Evolutionary conservation across 1,140 invertebrate genomes (phyloP).

Genomic region (Saccostrea cuccullata): DNA sequence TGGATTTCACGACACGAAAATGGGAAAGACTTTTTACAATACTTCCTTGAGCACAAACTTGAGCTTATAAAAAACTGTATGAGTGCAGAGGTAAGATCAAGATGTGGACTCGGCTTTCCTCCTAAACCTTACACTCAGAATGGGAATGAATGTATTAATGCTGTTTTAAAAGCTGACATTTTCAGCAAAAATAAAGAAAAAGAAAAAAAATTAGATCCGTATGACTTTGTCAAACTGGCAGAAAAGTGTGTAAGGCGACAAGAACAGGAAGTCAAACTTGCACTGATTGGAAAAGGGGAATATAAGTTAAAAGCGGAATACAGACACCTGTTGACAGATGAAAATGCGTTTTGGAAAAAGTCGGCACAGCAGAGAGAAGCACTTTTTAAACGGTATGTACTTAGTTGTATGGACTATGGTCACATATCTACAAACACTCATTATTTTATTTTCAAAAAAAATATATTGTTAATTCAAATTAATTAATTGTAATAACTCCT

Average conservation of each 20-base stretch:
- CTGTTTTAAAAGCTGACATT: conserved; percentile 26
- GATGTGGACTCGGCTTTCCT: conserved; percentile 39
- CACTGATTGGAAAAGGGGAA: conserved; percentile 37
- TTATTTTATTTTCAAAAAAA: background rate
- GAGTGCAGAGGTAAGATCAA: conserved; percentile 5
- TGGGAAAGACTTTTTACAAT: conserved; percentile 35
- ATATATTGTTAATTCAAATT: background rate
- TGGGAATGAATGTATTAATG: conserved; percentile 45
- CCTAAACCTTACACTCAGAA: conserved; percentile 39
- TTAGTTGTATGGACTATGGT: too few species aligned
- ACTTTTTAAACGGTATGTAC: conserved; percentile 9
- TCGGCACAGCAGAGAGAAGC: conserved; percentile 15
- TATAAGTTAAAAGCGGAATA: conserved; percentile 36
- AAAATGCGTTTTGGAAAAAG: conserved; percentile 35
- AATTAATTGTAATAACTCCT: background rate
- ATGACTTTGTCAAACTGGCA: conserved; percentile 27
- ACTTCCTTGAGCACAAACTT: conserved; percentile 35
- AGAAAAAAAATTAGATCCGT: conserved; percentile 7
- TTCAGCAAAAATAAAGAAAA: conserved; percentile 12
- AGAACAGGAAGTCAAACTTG: conserved; percentile 39
- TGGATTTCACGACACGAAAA: conserved; percentile 24
- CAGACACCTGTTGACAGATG: background rate
- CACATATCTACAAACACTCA: background rate
- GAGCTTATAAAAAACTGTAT: conserved; percentile 22
- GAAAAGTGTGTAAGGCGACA: conserved; percentile 30